A percentile compares a stretch with the other conserved stretches of the same genome.
phyloP scores from a whole-genome alignment of 2,888 invertebrate species.

The Carterocephalus palaemon region DNA sequence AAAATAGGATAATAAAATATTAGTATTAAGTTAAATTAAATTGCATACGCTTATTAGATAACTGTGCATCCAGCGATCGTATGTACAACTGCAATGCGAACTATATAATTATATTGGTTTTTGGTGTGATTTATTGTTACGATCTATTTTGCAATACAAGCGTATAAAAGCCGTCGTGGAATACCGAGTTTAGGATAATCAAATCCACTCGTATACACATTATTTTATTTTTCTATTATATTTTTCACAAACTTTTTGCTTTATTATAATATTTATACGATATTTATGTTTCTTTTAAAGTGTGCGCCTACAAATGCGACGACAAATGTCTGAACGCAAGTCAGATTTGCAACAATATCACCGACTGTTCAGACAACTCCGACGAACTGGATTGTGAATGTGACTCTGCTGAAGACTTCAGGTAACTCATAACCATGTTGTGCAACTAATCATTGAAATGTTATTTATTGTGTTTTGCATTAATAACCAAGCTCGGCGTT shows the following conservation, averaged over 20 bases:
- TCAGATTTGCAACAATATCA: constrained; percentile 77
- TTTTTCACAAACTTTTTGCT: no score
- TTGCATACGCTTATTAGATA: no score
- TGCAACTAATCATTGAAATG: constrained; percentile 11
- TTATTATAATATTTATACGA: constrained; percentile 25
- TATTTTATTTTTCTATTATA: no score
- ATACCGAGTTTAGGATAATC: no score
- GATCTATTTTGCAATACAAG: neutral
- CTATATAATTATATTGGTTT: neutral
- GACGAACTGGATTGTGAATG: constrained; percentile 73
- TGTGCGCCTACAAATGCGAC: constrained; percentile 63
- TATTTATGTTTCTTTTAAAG: constrained; percentile 56
- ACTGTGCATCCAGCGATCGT: constrained; percentile 2
- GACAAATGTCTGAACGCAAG: constrained; percentile 80
- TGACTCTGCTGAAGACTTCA: constrained; percentile 57
- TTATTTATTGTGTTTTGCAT: no score
- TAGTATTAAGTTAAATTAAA: no score
- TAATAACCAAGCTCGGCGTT: no score
- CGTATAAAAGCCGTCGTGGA: no score
- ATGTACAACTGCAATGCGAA: neutral
- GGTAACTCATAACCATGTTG: constrained; percentile 46
- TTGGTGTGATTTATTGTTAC: neutral
- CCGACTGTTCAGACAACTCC: constrained; percentile 80
- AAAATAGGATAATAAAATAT: no score
- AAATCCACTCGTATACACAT: no score